Percentiles rank a stretch among this genome's conserved stretches.
These are phyloP conservation scores for Leptobrachium leishanense DNA, from an alignment of 2,113 vertebrate species.

Conservation along the genomic window DNA sequence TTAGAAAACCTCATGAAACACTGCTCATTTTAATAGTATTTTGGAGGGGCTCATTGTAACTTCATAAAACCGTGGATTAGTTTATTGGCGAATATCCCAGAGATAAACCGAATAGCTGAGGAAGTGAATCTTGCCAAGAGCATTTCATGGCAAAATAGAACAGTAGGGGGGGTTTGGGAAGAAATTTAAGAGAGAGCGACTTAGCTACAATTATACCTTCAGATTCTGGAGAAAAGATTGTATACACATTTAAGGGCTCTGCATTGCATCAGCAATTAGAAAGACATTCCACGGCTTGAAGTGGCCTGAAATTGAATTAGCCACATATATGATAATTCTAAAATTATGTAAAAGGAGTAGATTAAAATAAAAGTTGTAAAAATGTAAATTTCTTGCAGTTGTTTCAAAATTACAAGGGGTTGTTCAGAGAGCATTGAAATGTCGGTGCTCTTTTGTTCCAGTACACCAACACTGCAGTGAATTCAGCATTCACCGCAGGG, in stretches of 20 bases:
- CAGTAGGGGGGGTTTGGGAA: neutral
- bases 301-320: too few relatives aligned
- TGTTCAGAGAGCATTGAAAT: too few relatives aligned
- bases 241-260: neutral
- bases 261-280: too few relatives aligned
- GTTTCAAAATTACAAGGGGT: too few relatives aligned
- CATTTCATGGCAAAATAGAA: neutral
- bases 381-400: too few relatives aligned
- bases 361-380: too few relatives aligned
- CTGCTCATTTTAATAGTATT: slow-evolving; percentile 15
- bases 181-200: slow-evolving; percentile 11
- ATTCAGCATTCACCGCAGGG: too few relatives aligned
- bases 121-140: slow-evolving; percentile 25
- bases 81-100: slow-evolving; percentile 19
- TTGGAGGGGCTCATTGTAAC: neutral
- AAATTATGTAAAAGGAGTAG: too few relatives aligned
- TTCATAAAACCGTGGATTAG: slow-evolving; percentile 33
- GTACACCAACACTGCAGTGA: too few relatives aligned
- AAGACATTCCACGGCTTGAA: too few relatives aligned
- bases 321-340: too few relatives aligned
- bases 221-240: neutral
- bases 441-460: too few relatives aligned
- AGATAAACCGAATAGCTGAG: slow-evolving; percentile 23
- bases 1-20: slow-evolving; percentile 16
- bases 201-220: neutral